Evolutionary conservation across 2,888 invertebrate species (phyloP).

Genomic region (Amaurobius ferox): DNA sequence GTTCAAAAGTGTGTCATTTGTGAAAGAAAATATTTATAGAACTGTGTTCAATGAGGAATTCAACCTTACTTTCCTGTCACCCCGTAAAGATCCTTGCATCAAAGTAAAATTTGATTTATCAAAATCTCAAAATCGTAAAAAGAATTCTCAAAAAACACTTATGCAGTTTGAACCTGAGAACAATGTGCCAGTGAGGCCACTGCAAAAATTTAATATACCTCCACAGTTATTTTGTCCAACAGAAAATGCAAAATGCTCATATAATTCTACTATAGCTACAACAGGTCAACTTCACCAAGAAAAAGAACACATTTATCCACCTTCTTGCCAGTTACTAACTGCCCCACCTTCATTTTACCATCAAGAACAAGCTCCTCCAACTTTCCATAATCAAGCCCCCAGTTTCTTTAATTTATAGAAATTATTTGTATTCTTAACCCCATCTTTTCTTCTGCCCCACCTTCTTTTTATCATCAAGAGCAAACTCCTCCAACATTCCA

Average conservation of each 20-base stretch:
- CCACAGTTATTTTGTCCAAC: slow-evolving; percentile 49
- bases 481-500: no score
- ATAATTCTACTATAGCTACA: slow-evolving; percentile 43
- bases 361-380: slow-evolving; percentile 49
- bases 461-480: no score
- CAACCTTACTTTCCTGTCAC: slow-evolving; percentile 52
- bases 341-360: slow-evolving; percentile 42
- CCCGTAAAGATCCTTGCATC: slow-evolving; percentile 44
- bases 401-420: slow-evolving; percentile 55
- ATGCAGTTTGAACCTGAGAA: slow-evolving; percentile 34
- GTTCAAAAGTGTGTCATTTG: slow-evolving; percentile 45
- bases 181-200: slow-evolving; percentile 36
- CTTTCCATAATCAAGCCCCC: slow-evolving; percentile 62
- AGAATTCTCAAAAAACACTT: slow-evolving; percentile 25
- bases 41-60: slow-evolving; percentile 63
- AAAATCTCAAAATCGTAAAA: slow-evolving; percentile 28
- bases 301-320: slow-evolving; percentile 51
- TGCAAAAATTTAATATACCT: slow-evolving; percentile 48
- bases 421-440: no score
- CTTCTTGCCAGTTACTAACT: slow-evolving; percentile 50
- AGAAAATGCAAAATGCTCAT: slow-evolving; percentile 63
- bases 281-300: slow-evolving; percentile 40
- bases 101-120: slow-evolving; percentile 15
- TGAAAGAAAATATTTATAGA: slow-evolving; percentile 62
- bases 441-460: no score